phyloP scores from a whole-genome alignment of 2,797 vertebrate species.

The Pangasius larnaudii region DNA sequence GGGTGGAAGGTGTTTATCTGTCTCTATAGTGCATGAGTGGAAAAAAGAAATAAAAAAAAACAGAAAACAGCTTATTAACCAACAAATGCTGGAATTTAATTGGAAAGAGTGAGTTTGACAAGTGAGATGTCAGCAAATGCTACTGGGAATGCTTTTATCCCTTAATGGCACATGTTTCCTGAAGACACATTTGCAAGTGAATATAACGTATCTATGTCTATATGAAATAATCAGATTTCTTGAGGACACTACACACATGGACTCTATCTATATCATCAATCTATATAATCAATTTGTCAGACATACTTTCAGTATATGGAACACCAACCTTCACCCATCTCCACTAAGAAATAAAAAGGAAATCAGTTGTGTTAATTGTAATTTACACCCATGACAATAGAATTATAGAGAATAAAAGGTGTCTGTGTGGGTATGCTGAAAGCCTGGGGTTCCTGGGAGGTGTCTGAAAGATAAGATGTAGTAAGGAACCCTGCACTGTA shows the following conservation, averaged over 20 bases:
- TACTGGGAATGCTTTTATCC: constrained; percentile 35
- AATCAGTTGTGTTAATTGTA: not conserved
- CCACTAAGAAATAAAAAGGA: not conserved
- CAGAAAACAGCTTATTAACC: constrained; percentile 60
- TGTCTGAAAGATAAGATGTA: constrained; percentile 71
- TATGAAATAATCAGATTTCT: constrained; percentile 13
- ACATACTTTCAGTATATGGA: not conserved
- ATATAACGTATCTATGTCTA: not conserved
- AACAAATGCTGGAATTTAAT: constrained; percentile 56
- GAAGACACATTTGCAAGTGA: not conserved
- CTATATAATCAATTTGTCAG: not conserved
- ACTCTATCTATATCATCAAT: not conserved
- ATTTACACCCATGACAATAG: not conserved
- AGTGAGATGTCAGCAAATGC: constrained; percentile 34
- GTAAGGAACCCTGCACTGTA: constrained; percentile 79
- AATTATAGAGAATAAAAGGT: constrained; percentile 1
- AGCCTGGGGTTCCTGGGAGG: constrained; percentile 39
- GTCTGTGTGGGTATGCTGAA: constrained; percentile 16
- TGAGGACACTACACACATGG: not conserved
- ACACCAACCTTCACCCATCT: not conserved
- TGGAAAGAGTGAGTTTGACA: constrained; percentile 44
- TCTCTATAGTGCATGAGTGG: constrained; percentile 63
- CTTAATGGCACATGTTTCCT: constrained; percentile 15
- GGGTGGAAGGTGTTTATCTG: constrained; percentile 82
- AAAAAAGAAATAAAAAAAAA: constrained; percentile 46